Evolutionary conservation across 2,888 invertebrate species (phyloP), one percentile per base, ranked within the genome.

Genomic region (Polymixis flavicincta): DNA sequence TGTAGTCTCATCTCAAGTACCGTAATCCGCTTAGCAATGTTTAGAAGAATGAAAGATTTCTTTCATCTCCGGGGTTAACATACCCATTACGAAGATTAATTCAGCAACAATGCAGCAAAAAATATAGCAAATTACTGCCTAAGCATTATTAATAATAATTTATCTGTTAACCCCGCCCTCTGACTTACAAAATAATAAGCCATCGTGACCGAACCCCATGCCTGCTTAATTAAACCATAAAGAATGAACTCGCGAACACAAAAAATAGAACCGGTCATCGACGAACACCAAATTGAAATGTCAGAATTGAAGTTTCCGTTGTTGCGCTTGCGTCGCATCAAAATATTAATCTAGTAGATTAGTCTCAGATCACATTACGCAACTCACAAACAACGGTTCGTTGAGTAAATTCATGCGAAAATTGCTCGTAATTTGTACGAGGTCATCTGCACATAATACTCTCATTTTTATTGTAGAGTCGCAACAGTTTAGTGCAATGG

Each of bases 61-160:
- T 84, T 84, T 80, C 80, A 83, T 83, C 84, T 78, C 81, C 69
- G 79, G 83, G 91, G 91, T 92, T 89, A 92, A 87, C 80, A 89
- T 71, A 83, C 92, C 89, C 90, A 91, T 90, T 89, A 87, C 74
- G 32, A 82, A 84, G 89, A 90, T 90, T 90, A 89, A 89, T 90
- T 90, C 82, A 83, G 76, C 87, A 90, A 89, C 87, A 90, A 89
- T 89, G 76, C 82, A 85, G 89, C 89, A 92, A 92, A 94, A 94
- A 93, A 92, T 89, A 80, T 84, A 90, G 91, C 92, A 92, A 93
- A 94, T 94, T 93, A 92, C 93, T 83, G 89, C 89, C 91, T 93
- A 92, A 94, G 90, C 90, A 91, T 92, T 91, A 91, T 92, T 91
- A 93, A 45, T 45, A 45, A 45, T 45, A 45, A 94, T 93, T 92